These are phyloP conservation scores for Phalanger gymnotis DNA, from an alignment of 2,797 vertebrate species.

Conservation along the genomic window DNA sequence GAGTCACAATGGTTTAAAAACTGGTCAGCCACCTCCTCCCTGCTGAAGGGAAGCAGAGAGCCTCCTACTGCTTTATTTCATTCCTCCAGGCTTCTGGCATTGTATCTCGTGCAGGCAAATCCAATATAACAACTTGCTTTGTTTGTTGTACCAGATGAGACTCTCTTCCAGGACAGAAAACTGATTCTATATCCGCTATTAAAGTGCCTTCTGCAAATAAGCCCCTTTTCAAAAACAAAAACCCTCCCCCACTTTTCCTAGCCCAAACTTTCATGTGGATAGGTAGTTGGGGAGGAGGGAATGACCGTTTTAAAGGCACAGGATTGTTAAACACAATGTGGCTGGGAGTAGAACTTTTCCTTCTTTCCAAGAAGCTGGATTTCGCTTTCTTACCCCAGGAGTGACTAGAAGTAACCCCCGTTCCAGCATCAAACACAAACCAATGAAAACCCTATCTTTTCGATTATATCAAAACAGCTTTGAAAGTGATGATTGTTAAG, in stretches of 20 bases:
- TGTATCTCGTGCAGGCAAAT: constrained; percentile 38
- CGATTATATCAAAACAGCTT: constrained; percentile 56
- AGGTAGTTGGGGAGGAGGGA: background rate
- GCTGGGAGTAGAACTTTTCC: accelerated
- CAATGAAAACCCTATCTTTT: constrained; percentile 52
- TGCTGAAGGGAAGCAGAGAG: constrained; percentile 33
- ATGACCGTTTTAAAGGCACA: background rate
- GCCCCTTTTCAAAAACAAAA: background rate
- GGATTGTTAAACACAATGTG: background rate
- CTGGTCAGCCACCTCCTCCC: constrained; percentile 8
- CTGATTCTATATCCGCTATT: constrained; percentile 3
- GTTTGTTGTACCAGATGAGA: background rate
- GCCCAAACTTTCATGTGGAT: background rate
- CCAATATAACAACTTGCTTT: constrained; percentile 36
- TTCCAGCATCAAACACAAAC: background rate
- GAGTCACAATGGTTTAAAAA: constrained; percentile 60
- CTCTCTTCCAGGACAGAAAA: constrained; percentile 8
- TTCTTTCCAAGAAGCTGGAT: constrained; percentile 11
- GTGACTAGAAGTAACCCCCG: constrained; percentile 42
- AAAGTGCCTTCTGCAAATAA: constrained; percentile 25
- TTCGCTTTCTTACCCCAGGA: constrained; percentile 21
- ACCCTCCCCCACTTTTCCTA: background rate
- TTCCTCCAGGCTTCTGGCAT: constrained; percentile 56
- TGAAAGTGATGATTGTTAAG: constrained; percentile 63
- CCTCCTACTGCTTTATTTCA: constrained; percentile 55